phyloP scores from a whole-genome alignment of 2,797 vertebrate genomes.

The Arvicola amphibius region DNA sequence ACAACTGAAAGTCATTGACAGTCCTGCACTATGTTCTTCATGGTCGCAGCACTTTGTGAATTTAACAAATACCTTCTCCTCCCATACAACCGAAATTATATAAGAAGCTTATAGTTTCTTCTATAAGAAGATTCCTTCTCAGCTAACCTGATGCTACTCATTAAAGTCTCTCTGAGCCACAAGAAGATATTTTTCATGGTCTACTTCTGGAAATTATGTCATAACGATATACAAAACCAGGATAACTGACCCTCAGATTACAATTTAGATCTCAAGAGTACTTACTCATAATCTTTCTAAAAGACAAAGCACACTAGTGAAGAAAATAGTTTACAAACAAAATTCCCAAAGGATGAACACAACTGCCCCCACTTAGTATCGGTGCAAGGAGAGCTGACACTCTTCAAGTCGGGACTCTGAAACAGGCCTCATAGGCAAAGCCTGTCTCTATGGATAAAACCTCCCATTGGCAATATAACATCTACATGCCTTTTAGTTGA shows the following conservation, averaged over 20 bases:
- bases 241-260: neutral
- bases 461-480: neutral
- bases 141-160: neutral
- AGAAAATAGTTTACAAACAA: slow-evolving; percentile 16
- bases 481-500: neutral
- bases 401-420: neutral
- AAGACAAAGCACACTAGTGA: neutral
- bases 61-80: neutral
- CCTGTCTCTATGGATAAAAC: neutral
- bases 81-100: neutral
- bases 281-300: slow-evolving; percentile 33
- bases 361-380: neutral
- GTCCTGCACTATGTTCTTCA: too few species aligned
- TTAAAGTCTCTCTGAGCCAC: neutral
- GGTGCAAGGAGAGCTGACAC: neutral
- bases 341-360: slow-evolving; percentile 23
- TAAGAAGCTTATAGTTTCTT: neutral
- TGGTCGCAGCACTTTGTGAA: neutral
- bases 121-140: too few species aligned
- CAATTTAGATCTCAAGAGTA: neutral
- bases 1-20: neutral
- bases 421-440: neutral
- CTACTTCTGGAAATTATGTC: neutral
- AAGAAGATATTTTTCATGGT: neutral
- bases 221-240: neutral